These are phyloP conservation scores for Seriola rivoliana DNA, from an alignment of 2,113 vertebrate species.

Conservation along the genomic window DNA sequence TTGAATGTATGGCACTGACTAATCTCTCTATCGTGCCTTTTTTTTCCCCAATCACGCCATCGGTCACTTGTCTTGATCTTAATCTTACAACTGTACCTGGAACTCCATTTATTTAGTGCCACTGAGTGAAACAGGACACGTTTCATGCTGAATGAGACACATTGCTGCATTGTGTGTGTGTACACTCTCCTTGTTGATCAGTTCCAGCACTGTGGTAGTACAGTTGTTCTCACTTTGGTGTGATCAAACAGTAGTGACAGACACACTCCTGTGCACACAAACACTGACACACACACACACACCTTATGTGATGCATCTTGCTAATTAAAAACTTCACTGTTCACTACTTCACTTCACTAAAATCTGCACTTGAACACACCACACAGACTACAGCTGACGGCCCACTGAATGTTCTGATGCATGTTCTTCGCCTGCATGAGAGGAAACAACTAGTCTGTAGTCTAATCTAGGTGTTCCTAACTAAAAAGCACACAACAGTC, in stretches of 20 bases:
- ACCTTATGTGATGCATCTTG: background rate
- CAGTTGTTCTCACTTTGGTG: constrained; percentile 81
- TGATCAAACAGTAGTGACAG: constrained; percentile 69
- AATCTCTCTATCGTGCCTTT: background rate
- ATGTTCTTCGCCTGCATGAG: background rate
- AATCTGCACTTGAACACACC: background rate
- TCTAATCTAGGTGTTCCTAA: background rate
- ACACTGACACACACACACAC: background rate
- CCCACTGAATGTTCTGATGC: too few species aligned
- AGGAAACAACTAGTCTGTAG: background rate
- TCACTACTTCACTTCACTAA: too few species aligned
- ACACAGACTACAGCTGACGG: background rate
- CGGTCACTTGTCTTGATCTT: background rate
- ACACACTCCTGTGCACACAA: constrained; percentile 34
- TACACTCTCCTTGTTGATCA: constrained; percentile 24
- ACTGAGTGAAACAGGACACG: constrained; percentile 6
- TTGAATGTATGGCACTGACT: constrained; percentile 3
- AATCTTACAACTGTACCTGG: background rate
- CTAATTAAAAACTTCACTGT: constrained; percentile 25
- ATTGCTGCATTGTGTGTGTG: background rate
- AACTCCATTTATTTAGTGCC: background rate
- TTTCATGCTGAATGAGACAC: background rate
- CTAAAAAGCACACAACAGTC: background rate
- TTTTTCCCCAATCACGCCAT: background rate
- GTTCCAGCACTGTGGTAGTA: constrained; percentile 38